phyloP scores from a whole-genome alignment of 37 sponge, comb jelly and placozoan genomes.

The Cliona cf. orientalis region DNA sequence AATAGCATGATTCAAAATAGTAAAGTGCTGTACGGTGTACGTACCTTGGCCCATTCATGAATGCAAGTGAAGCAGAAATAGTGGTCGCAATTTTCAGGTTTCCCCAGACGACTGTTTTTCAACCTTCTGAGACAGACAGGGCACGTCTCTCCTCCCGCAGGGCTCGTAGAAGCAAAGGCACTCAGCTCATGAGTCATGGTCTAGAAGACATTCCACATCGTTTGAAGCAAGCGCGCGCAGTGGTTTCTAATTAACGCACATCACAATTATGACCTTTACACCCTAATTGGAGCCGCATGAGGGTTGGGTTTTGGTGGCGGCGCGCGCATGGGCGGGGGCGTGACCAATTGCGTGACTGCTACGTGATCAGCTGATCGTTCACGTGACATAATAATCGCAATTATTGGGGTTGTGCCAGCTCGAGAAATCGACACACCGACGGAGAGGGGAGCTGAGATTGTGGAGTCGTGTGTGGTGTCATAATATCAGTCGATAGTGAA shows the following conservation, averaged over 20 bases:
- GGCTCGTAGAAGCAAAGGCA: no score
- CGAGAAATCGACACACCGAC: no score
- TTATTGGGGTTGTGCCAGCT: no score
- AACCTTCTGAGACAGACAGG: conserved; percentile 55
- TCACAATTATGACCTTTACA: no score
- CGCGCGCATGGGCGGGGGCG: neutral
- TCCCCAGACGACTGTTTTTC: conserved; percentile 39
- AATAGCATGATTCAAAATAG: neutral
- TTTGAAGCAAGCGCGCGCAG: no score
- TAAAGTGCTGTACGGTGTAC: neutral
- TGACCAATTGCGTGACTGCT: conserved; percentile 4
- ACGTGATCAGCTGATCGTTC: conserved; percentile 8
- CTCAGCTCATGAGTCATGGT: neutral
- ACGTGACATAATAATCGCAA: conserved; percentile 16
- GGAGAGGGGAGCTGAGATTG: no score
- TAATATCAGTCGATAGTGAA: no score
- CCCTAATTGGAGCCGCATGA: conserved; percentile 5
- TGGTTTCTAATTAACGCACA: no score
- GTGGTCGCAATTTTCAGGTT: conserved; percentile 68
- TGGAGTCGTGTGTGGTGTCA: no score
- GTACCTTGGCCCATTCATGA: conserved; percentile 85
- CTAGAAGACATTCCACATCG: neutral
- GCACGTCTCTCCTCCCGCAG: neutral
- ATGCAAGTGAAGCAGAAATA: conserved; percentile 81
- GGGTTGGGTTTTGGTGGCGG: neutral